Evolutionary conservation across 2,888 invertebrate genomes (phyloP), one percentile per base, ranked within the genome.

Genomic region (Drosophila mimica): DNA sequence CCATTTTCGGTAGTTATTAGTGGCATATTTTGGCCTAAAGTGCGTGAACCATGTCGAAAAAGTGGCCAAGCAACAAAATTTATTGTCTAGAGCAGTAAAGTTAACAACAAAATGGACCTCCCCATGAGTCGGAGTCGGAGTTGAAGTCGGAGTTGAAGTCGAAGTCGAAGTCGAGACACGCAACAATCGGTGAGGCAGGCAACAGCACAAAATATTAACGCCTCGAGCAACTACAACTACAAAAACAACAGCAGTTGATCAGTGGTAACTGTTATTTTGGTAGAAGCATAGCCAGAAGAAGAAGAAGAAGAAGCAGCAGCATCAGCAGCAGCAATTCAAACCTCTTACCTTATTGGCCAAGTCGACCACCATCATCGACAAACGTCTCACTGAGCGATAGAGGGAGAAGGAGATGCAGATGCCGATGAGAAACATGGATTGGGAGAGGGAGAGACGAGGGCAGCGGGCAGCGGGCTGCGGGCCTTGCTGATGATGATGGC

Each of bases 291-390:
- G 72, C 36, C 58, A n/a, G 56, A 30, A 60, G 68, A 48, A 52
- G 72, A 57, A 36, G 33, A 59, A 51, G 69, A 53, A 62, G 49
- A 62, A 58, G 40, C 30, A 66, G 67, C 31, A 57, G 67, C 53
- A 56, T 17, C n/a, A 20, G 17, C 34, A 63, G 57, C 70, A 36
- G 17, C 30, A n/a, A 40, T 56, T 56, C 76, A 69, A 75, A 81
- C 89, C 84, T 86, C 84, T 84, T 86, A 87, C 90, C 90, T 90
- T 88, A 87, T 87, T 87, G 87, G 87, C 87, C 70, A 81, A 80
- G 85, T 81, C 90, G 90, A 89, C 91, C 91, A 90, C 91, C 90
- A 90, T 90, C 91, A 91, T 88, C 83, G 90, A 73, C 79, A 79
- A 70, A 51, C 52, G 58, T 52, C 68, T 59, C 33, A 48, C 48